phyloP scores from a whole-genome alignment of 2,797 vertebrate species.

The Oryzias sinensis region DNA sequence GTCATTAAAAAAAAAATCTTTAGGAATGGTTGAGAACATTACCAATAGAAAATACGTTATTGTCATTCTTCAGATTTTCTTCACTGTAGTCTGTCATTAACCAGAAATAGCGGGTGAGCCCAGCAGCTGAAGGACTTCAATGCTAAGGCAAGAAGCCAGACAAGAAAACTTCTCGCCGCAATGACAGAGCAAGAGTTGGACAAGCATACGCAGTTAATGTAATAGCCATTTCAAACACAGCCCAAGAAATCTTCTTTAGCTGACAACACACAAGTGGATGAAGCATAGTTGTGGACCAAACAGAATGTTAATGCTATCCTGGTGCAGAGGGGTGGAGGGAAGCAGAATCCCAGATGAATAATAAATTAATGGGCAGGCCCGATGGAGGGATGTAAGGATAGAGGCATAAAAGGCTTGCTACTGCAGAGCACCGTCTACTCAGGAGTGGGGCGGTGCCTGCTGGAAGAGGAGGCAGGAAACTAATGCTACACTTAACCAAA shows the following conservation, averaged over 20 bases:
- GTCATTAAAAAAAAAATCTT: neutral
- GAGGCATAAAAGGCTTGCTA: constrained; percentile 68
- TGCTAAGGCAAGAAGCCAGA: constrained; percentile 45
- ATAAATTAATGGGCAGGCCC: constrained; percentile 80
- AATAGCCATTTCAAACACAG: constrained; percentile 56
- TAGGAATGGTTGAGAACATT: constrained; percentile 7
- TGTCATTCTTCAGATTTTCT: constrained; percentile 13
- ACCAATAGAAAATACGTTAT: constrained; percentile 2
- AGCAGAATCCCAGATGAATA: constrained; percentile 80
- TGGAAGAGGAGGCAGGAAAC: constrained; percentile 62
- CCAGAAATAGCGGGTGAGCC: constrained; percentile 29
- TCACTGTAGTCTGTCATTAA: constrained; percentile 35
- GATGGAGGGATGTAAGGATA: constrained; percentile 68
- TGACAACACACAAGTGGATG: constrained; percentile 57
- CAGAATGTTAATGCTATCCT: constrained; percentile 77
- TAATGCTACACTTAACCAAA: constrained; percentile 48
- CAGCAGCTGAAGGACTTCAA: constrained; percentile 40
- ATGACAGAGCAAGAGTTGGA: constrained; percentile 50
- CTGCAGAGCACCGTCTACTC: constrained; percentile 63
- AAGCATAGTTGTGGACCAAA: constrained; percentile 70
- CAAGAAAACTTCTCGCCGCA: constrained; percentile 43
- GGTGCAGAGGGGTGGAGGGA: constrained; percentile 73
- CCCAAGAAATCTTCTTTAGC: constrained; percentile 47
- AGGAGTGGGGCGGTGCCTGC: constrained; percentile 66
- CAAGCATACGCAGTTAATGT: constrained; percentile 53